phyloP scores from a whole-genome alignment of 2,888 invertebrate genomes.

The Philereme vetulata region DNA sequence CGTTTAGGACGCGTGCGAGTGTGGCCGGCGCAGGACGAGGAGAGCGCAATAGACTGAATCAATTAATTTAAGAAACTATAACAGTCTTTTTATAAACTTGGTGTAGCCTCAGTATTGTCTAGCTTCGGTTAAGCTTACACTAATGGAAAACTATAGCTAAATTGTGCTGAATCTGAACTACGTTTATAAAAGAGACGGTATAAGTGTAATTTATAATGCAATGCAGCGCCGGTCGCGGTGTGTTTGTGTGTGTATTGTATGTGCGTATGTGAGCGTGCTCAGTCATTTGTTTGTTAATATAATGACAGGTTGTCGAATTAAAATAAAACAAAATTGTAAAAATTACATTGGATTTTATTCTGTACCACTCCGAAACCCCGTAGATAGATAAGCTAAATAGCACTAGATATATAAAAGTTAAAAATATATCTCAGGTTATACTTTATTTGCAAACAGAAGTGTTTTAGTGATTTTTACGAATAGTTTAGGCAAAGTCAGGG shows the following conservation, averaged over 20 bases:
- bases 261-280: slow-evolving; percentile 86
- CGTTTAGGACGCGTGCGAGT: slow-evolving; percentile 82
- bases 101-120: no score
- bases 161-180: no score
- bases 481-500: no score
- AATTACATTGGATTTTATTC: slow-evolving; percentile 68
- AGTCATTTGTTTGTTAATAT: slow-evolving; percentile 86
- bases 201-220: slow-evolving; percentile 87
- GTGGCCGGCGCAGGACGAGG: slow-evolving; percentile 83
- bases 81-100: no score
- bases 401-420: no score
- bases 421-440: no score
- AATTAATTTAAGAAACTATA: slow-evolving; percentile 81
- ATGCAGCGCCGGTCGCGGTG: slow-evolving; percentile 85
- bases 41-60: slow-evolving; percentile 85
- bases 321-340: slow-evolving; percentile 84
- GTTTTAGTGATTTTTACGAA: no score
- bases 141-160: no score
- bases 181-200: slow-evolving; percentile 25
- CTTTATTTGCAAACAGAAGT: no score
- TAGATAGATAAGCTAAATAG: not conserved
- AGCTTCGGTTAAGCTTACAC: no score
- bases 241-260: slow-evolving; percentile 85
- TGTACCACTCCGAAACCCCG: slow-evolving; percentile 5
- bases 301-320: slow-evolving; percentile 91